Evolutionary conservation across 1,140 invertebrate genomes (phyloP), one percentile per base, ranked within the genome.

Genomic region (Rhagoletis zephyria): DNA sequence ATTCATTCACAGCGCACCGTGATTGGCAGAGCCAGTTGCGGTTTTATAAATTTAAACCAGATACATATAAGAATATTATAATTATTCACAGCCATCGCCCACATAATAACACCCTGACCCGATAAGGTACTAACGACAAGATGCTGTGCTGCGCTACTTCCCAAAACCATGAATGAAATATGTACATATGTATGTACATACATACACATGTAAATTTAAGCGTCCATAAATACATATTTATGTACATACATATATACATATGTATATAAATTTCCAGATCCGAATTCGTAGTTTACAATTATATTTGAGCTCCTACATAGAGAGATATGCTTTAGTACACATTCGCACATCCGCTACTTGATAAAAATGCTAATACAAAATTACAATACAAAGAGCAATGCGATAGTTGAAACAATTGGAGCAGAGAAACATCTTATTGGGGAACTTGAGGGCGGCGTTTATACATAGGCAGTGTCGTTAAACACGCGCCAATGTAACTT

Each of bases 141-240:
- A 81, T 81, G 74, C 74, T 56, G 42, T 56, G 6, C 45, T 30
- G 7, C 19, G n/a, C 74, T 81, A 59, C 74, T 81, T 56, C n/a
- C n/a, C 48, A 59, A 77, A 59, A 56, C n/a, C 74, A 81, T 81
- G 74, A 81, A 81, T 59, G 74, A 81, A 81, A 81, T 59, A 81
- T 81, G 74, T 81, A 56, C 51, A 81, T 81, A 56, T 56, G 74
- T 81, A 19, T 19, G 1, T 56, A 56, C 10, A 30, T 30, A 30
- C 30, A 30, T 30, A 30, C 30, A 30, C 30, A 30, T 30, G 30
- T 30, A 30, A 30, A 30, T 30, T 30, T 30, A 30, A 30, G 30
- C 30, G 30, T 30, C 30, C 30, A 30, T 30, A 30, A 30, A 30
- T 30, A 30, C 30, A 30, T 30, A 30, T 30, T 30, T 59, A 81